phyloP scores from a whole-genome alignment of 1,140 invertebrate species.

The Oppia nitens region DNA sequence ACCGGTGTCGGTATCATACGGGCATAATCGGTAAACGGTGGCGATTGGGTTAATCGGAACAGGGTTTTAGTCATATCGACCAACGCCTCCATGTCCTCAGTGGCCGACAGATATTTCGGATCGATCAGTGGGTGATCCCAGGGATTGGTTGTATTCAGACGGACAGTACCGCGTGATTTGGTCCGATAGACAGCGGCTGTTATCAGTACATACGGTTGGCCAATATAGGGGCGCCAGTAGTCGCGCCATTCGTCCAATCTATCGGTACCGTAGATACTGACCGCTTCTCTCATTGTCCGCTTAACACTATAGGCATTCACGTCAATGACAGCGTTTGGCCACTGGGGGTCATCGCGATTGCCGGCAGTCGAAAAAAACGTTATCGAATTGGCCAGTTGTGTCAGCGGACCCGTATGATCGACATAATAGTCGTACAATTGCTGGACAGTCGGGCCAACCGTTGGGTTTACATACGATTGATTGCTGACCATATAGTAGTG shows the following conservation, averaged over 20 bases:
- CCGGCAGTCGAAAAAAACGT: slow-evolving; percentile 4
- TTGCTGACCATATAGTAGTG: slow-evolving; percentile 8
- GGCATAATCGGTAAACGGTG: slow-evolving; percentile 6
- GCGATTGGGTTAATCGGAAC: slow-evolving; percentile 3
- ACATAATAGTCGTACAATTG: slow-evolving; percentile 8
- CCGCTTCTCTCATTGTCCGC: background rate
- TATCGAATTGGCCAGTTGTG: slow-evolving; percentile 9
- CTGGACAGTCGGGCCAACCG: slow-evolving; percentile 7
- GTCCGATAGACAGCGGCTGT: slow-evolving; percentile 9
- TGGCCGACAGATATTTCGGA: slow-evolving; percentile 47
- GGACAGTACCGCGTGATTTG: slow-evolving; percentile 34
- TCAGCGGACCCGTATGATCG: background rate
- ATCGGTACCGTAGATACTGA: background rate
- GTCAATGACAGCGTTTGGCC: slow-evolving; percentile 11
- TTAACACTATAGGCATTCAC: slow-evolving; percentile 2
- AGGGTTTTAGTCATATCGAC: slow-evolving; percentile 23
- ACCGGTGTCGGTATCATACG: slow-evolving; percentile 29
- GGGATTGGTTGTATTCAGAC: slow-evolving; percentile 37
- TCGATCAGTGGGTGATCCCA: slow-evolving; percentile 44
- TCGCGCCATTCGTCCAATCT: background rate
- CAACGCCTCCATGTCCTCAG: slow-evolving; percentile 42
- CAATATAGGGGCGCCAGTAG: slow-evolving; percentile 5
- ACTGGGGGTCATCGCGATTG: slow-evolving; percentile 7
- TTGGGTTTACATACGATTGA: background rate
- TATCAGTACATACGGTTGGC: slow-evolving; percentile 6